These are phyloP conservation scores for Nesogale talazaci DNA, from an alignment of 2,113 vertebrate genomes.

Conservation along the genomic window DNA sequence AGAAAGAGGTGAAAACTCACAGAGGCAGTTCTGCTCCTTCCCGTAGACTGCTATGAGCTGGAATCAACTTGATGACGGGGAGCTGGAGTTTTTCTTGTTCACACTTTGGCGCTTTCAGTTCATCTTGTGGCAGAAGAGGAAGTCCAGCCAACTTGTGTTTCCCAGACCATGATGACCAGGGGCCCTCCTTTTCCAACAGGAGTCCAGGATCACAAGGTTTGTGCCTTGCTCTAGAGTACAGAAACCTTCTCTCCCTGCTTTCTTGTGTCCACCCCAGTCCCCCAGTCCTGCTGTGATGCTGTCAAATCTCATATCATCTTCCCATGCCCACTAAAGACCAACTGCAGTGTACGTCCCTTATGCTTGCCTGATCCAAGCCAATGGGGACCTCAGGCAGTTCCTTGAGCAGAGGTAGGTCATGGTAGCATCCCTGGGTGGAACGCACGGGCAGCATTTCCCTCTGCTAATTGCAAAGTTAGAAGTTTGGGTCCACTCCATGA, in stretches of 20 bases:
- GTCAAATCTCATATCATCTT: not conserved
- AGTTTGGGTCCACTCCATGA: not conserved
- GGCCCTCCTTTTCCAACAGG: not conserved
- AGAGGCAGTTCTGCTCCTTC: too few relatives aligned
- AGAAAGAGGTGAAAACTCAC: too few relatives aligned
- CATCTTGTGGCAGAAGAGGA: not conserved
- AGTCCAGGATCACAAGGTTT: not conserved
- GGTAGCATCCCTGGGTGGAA: not conserved
- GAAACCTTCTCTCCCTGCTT: fast-evolving
- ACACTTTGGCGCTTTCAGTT: not conserved
- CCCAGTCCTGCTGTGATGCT: not conserved
- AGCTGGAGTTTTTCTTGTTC: not conserved
- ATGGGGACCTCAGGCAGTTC: not conserved
- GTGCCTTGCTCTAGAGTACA: too few relatives aligned
- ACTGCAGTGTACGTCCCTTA: not conserved
- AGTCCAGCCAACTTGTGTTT: not conserved
- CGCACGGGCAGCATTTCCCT: not conserved
- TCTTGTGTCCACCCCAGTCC: not conserved
- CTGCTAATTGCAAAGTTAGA: not conserved
- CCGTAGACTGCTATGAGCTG: too few relatives aligned
- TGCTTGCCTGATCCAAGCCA: not conserved
- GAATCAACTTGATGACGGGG: too few relatives aligned
- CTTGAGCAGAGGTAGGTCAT: not conserved
- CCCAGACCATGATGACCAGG: too few relatives aligned
- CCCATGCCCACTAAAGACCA: not conserved